Evolutionary conservation across 1,140 invertebrate species (phyloP), one percentile per base, ranked within the genome.

Genomic region (Formica selysi): DNA sequence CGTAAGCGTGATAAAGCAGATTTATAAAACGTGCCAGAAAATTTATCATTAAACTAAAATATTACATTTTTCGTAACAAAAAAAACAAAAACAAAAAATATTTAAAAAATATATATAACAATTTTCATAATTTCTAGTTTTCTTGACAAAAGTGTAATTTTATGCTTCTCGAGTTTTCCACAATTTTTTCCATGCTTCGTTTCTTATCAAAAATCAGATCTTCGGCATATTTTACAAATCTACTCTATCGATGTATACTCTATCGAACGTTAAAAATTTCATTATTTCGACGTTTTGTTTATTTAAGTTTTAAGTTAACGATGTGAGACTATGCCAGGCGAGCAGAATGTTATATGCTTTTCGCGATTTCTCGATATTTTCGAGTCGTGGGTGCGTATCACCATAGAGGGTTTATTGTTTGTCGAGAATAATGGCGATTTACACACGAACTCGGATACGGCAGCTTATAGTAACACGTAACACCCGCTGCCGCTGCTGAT

Each of bases 391-490:
- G 29, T 29, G 38, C 59, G 38, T 67, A 36, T 68, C 38, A 16
- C 3, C 13, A 26, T 51, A 13, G 62, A 32, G 38, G 0, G 32
- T 19, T 86, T 76, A 67, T 85, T 90, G 44, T 81, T 86, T 81
- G 51, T n/a, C 38, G n/a, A 51, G 61, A 64, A 89, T 85, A 74
- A 87, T 57, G 48, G 51, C 64, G 80, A 74, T 85, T 89, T 85
- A 79, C 41, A 41, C 48, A 85, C 38, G 70, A 83, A 48, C 61
- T 41, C 61, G 62, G 73, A 87, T 73, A 76, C 59, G 84, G 57
- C 57, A 78, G 64, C 48, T 87, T 71, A 71, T 90, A 64, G 88
- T 86, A 85, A 89, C 79, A 74, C 73, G 87, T 90, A 90, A 89
- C 87, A 90, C 74, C 71, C 78, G 89, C 85, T 51, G 89, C 71